Conservation (phyloP, 2,113 vertebrate genomes). For the Leucopsar rothschildi region DNA sequence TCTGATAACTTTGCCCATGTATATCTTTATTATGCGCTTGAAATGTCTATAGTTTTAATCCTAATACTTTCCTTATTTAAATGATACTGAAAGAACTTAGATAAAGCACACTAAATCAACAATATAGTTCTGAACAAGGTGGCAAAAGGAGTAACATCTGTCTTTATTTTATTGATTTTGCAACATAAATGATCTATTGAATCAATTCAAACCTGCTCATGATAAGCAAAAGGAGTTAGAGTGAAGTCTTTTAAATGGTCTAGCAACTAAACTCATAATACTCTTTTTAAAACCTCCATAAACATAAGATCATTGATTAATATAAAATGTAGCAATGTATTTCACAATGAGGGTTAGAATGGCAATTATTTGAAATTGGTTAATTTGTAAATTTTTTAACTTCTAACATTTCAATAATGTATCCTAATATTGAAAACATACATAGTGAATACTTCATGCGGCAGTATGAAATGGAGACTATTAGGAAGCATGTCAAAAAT, state of each 20-base stretch:
- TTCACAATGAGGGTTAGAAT: not conserved
- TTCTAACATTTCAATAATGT: not conserved
- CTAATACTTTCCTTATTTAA: not conserved
- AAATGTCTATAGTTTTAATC: not conserved
- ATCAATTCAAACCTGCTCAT: not conserved
- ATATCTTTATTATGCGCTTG: not conserved
- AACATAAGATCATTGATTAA: not conserved
- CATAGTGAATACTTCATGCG: not conserved
- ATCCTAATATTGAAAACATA: not conserved
- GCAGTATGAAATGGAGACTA: conserved; percentile 38
- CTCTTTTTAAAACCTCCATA: not conserved
- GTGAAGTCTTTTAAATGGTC: not conserved
- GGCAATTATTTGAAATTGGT: not conserved
- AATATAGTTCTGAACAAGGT: not conserved
- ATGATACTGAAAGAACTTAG: not conserved
- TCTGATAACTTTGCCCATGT: not conserved
- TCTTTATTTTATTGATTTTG: not conserved
- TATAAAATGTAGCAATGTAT: not conserved
- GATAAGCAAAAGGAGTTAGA: not conserved
- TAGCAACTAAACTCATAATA: not conserved
- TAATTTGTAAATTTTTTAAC: not conserved
- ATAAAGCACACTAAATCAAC: not conserved
- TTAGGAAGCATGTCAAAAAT: conserved; percentile 16
- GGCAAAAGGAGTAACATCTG: not conserved
- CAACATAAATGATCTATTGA: not conserved